Base-by-base conservation (phyloP, 1,140 invertebrate genomes). In the Oncopeltus fasciatus region DNA sequence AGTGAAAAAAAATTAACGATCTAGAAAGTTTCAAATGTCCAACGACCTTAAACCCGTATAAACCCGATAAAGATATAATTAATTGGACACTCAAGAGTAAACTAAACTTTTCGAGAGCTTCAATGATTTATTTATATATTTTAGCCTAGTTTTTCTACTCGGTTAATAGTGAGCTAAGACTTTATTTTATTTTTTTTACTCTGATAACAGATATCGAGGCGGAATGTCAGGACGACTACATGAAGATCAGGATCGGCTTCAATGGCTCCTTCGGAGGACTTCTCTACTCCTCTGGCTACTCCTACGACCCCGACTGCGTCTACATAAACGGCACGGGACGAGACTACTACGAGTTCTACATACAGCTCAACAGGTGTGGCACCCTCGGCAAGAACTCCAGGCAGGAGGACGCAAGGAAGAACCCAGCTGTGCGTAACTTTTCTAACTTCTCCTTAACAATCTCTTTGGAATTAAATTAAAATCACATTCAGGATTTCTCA, bases 151-250 rank as follows among this genome's bases (percentile, higher is more conserved):
- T n/a, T n/a, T n/a, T n/a, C n/a, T n/a, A n/a, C n/a, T 43, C 11
- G 38, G n/a, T 43, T 43, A 43, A 11, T 43, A n/a, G 11, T 43
- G 11, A 43, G n/a, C n/a, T n/a, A n/a, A 11, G 38, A 11, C 38
- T 43, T 43, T 11, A 43, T 11, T 11, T 43, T 43, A 43, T 43
- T 43, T 43, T n/a, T 11, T n/a, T 43, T 11, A 43, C n/a, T n/a
- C n/a, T n/a, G n/a, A n/a, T n/a, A n/a, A 56, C 77, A 95, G 92
- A 93, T 76, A 93, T 95, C 65, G 90, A 93, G 75, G 92, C 92
- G 0, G 91, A 95, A 72, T 95, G 92, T 71, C 90, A 93, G 72
- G 90, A 93, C 70, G 91, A 95, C 72, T 92, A 91, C 71, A 95
- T 95, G 91, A 93, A 93, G 74, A 93, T 94, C 53, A 77, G 88